Conservation (phyloP, 2,797 vertebrate species). For the Xenentodon cancila region DNA sequence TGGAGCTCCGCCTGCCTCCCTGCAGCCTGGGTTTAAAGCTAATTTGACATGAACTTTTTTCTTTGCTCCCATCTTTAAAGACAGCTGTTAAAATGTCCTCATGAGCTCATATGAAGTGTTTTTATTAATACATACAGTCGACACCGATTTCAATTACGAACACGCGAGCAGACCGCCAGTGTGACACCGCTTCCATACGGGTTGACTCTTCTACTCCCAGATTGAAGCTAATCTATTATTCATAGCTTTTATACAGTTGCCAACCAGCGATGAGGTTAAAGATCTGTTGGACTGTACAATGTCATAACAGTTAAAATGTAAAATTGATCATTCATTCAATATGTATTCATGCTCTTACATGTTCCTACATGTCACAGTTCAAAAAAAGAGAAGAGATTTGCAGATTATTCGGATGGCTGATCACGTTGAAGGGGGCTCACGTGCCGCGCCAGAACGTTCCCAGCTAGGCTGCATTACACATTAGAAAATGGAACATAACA, state of each 20-base stretch:
- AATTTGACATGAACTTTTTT: constrained; percentile 2
- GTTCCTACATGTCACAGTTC: not conserved
- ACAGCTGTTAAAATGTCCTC: not conserved
- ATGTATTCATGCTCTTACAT: constrained; percentile 19
- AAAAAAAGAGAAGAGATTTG: not conserved
- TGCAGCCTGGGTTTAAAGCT: not conserved
- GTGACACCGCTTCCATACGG: constrained; percentile 18
- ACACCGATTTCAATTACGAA: not conserved
- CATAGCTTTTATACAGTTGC: constrained; percentile 24
- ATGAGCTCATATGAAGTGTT: constrained; percentile 11
- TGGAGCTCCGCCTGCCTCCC: not conserved
- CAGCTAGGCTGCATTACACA: not conserved
- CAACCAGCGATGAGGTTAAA: constrained; percentile 30
- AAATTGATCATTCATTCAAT: constrained; percentile 15
- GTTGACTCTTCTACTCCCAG: constrained; percentile 21
- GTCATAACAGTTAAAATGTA: constrained; percentile 14
- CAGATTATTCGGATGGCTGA: constrained; percentile 5
- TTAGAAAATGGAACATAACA: not conserved
- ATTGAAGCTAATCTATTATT: constrained; percentile 41
- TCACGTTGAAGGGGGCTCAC: constrained; percentile 3
- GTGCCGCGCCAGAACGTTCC: not conserved
- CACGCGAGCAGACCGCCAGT: constrained; percentile 1
- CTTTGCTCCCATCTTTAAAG: too few relatives aligned
- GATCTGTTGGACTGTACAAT: constrained; percentile 15
- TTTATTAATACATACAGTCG: not conserved